Percentiles rank a stretch among this genome's conserved stretches.
Evolutionary conservation across 1,140 invertebrate species (phyloP).

Genomic region (Camponotus pennsylvanicus): DNA sequence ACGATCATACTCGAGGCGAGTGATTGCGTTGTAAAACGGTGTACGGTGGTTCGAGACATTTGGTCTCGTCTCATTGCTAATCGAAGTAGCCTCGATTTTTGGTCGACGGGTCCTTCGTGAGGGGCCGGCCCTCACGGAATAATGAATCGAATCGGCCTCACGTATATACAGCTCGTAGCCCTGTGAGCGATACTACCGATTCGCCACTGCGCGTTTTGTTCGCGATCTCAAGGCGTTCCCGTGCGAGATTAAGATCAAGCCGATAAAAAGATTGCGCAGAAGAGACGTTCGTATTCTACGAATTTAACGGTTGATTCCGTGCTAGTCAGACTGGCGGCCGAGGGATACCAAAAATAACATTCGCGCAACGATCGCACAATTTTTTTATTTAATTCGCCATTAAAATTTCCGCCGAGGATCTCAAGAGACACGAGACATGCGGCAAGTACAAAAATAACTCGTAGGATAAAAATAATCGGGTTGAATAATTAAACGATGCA

Average conservation of each 20-base stretch:
- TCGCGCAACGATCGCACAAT: neutral
- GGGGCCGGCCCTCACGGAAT: constrained; percentile 36
- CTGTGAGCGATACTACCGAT: constrained; percentile 24
- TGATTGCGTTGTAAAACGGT: neutral
- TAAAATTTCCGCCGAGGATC: neutral
- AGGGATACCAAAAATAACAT: too few relatives aligned
- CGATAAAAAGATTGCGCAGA: constrained; percentile 30
- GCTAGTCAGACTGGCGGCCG: neutral
- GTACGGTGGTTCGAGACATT: constrained; percentile 28
- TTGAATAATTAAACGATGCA: neutral
- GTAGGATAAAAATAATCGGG: neutral
- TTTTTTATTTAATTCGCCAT: too few relatives aligned
- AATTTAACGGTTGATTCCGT: constrained; percentile 42
- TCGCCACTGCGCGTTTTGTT: constrained; percentile 33
- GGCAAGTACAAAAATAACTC: neutral
- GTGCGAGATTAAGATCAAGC: constrained; percentile 56
- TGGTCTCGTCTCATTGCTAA: constrained; percentile 52
- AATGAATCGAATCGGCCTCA: constrained; percentile 49
- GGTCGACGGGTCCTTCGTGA: constrained; percentile 50
- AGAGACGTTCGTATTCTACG: constrained; percentile 46
- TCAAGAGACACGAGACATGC: neutral
- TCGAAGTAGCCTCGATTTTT: constrained; percentile 64
- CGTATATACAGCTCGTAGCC: constrained; percentile 18
- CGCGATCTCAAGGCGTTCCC: constrained; percentile 59
- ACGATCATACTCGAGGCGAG: neutral